Evolutionary conservation across 1,140 invertebrate species (phyloP).

Genomic region (Gryllus bimaculatus): DNA sequence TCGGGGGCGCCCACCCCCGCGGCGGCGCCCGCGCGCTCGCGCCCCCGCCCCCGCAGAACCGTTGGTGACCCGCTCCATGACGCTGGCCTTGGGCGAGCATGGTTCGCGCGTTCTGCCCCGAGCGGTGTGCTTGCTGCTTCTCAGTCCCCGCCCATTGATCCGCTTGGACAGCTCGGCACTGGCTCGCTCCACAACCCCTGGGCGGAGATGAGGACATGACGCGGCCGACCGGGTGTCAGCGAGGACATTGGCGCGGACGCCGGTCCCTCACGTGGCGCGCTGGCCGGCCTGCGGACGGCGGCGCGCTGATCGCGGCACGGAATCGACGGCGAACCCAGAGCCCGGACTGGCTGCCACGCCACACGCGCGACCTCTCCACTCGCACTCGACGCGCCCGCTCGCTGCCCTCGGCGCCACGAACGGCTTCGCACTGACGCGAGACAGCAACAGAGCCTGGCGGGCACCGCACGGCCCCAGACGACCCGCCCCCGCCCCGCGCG

Average conservation of each 20-base stretch:
- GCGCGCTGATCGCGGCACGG: no score
- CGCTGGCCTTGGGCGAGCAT: slow-evolving; percentile 44
- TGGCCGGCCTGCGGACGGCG: no score
- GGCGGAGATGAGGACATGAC: slow-evolving; percentile 45
- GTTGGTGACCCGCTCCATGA: slow-evolving; percentile 76
- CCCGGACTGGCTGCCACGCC: no score
- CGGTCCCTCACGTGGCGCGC: no score
- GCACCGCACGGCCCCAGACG: no score
- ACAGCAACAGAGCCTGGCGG: no score
- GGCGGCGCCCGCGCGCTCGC: slow-evolving; percentile 31
- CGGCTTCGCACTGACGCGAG: slow-evolving; percentile 9
- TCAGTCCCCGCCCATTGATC: slow-evolving; percentile 71
- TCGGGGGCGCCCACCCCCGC: slow-evolving; percentile 35
- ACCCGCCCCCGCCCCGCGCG: no score
- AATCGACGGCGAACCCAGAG: no score
- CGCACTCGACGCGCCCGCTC: neutral
- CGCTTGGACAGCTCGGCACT: slow-evolving; percentile 77
- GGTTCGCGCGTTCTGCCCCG: slow-evolving; percentile 5
- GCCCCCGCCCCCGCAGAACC: slow-evolving; percentile 53
- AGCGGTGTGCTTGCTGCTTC: slow-evolving; percentile 50
- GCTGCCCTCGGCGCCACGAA: neutral
- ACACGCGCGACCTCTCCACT: neutral
- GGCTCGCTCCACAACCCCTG: slow-evolving; percentile 76
- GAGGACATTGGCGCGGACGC: no score
- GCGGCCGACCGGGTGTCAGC: neutral